Evolutionary conservation across 2,888 invertebrate genomes (phyloP), one percentile per base, ranked within the genome.

Genomic region (Meganola albula): DNA sequence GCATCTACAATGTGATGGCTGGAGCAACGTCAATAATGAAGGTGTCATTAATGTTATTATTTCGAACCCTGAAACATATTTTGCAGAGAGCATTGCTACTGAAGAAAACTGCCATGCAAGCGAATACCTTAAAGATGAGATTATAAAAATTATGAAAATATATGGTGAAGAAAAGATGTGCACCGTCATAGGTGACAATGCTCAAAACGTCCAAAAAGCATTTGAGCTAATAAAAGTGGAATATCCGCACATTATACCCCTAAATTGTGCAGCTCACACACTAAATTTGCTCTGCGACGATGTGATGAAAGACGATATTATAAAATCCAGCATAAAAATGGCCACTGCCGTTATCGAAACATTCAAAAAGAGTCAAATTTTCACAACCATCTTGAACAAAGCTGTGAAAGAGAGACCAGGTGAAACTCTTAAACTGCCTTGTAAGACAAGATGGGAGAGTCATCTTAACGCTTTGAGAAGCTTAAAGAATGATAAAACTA

Each of bases 141-240:
- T 38, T 11, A 16, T 33, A 14, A 30, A 30, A 34, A 30, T 42
- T n/a, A 38, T 38, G 36, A 29, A 24, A 13, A 13, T 13, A 24
- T 34, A 25, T 23, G 34, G 23, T 20, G 25, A 33, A 6, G 10
- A 24, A 16, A 38, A 38, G 21, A 36, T 38, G 18, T 16, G 38
- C 28, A 27, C 33, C 14, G 10, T 38, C 10, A 38, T 38, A 11
- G 39, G 43, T 12, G 37, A 43, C 13, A 39, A 38, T 12, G 35
- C 42, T 5, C 31, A 22, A 23, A 42, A 42, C 22, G 12, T 42
- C 8, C 38, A 38, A 36, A 43, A 38, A 29, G 36, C 43, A 24
- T 36, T 43, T 34, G 12, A 35, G 12, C 24, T 38, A n/a, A 21
- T 42, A 6, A 33, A 38, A 36, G 9, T 12, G 12, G 10, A 28